Evolutionary conservation across 53 echinoderm and acorn worm genomes (phyloP).

Genomic region (Antedon mediterranea): DNA sequence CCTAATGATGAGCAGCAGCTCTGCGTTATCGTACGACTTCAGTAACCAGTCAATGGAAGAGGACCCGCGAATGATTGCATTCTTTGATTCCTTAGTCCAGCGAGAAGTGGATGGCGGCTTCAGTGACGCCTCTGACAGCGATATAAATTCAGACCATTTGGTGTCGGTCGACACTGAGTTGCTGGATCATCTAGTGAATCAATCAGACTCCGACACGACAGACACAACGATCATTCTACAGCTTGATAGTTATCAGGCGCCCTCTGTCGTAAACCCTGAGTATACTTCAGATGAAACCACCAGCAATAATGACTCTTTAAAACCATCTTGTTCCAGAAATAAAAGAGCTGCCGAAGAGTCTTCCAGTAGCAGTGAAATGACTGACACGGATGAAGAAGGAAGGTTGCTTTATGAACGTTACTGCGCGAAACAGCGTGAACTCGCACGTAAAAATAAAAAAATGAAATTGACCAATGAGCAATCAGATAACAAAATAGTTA

Average conservation of each 20-base stretch:
- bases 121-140: conserved; percentile 44
- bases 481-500: background rate
- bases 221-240: background rate
- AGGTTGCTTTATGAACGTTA: background rate
- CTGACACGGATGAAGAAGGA: background rate
- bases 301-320: background rate
- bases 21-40: conserved; percentile 80
- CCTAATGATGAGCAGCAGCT: conserved; percentile 82
- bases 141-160: conserved; percentile 41
- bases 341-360: background rate
- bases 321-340: background rate
- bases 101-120: conserved; percentile 86
- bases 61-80: conserved; percentile 90
- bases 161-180: background rate
- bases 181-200: background rate
- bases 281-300: background rate
- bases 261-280: background rate
- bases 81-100: conserved; percentile 94
- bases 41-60: conserved; percentile 82
- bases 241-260: background rate
- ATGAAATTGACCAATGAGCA: background rate
- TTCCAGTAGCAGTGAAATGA: background rate
- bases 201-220: background rate
- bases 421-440: background rate
- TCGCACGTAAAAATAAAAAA: background rate